Conservation (phyloP, 2,797 vertebrate species). For the Chiroxiphia lanceolata region DNA sequence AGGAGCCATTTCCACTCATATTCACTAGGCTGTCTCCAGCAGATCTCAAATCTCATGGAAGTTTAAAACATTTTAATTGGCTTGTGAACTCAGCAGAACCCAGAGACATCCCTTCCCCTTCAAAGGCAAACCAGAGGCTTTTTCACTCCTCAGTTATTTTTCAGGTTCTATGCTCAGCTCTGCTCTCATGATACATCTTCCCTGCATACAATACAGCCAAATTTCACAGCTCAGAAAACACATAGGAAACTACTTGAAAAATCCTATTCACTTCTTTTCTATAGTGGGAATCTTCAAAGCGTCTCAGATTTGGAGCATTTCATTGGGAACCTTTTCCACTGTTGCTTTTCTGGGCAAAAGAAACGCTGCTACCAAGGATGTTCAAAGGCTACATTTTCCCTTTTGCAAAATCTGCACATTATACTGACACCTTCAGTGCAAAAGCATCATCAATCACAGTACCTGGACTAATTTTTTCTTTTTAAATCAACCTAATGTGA, state of each 20-base stretch:
- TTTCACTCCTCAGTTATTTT: background rate
- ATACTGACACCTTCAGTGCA: slow-evolving; percentile 58
- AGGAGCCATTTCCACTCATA: background rate
- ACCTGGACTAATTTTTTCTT: background rate
- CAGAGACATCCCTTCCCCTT: background rate
- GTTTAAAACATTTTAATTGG: slow-evolving; percentile 18
- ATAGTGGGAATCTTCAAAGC: slow-evolving; percentile 44
- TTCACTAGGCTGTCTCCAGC: background rate
- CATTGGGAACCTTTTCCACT: slow-evolving; percentile 39
- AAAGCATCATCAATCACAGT: slow-evolving; percentile 41
- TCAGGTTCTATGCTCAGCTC: background rate
- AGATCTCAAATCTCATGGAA: background rate
- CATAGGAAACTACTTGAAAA: background rate
- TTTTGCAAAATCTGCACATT: slow-evolving; percentile 46
- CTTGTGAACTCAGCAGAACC: slow-evolving; percentile 7
- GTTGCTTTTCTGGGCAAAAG: slow-evolving; percentile 58
- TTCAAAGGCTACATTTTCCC: slow-evolving; percentile 15
- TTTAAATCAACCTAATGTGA: slow-evolving; percentile 54
- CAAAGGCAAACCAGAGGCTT: background rate
- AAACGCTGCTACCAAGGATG: slow-evolving; percentile 30
- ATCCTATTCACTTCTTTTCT: background rate
- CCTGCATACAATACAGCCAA: background rate
- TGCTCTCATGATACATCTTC: background rate
- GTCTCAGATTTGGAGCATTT: slow-evolving; percentile 51
- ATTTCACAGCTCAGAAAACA: slow-evolving; percentile 32